These are phyloP conservation scores for Acrocephalus scirpaceus DNA, from an alignment of 2,797 vertebrate genomes.

Conservation along the genomic window DNA sequence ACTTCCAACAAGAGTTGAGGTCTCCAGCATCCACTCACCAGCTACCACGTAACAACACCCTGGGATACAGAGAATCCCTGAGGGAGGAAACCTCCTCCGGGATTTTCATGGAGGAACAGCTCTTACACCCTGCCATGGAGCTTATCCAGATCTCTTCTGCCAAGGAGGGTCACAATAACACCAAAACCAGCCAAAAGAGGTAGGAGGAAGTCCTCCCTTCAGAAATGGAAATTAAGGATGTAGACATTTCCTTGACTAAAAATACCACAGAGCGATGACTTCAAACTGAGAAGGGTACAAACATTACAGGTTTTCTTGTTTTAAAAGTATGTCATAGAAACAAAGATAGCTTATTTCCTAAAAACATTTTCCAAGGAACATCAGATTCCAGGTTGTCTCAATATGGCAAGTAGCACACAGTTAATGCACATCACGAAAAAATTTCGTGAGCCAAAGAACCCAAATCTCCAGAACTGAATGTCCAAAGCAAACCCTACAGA, in stretches of 20 bases:
- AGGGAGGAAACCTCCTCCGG: not conserved
- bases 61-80: not conserved
- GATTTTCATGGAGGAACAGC: not conserved
- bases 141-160: not conserved
- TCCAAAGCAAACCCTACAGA: not conserved
- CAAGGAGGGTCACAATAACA: not conserved
- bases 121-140: not conserved
- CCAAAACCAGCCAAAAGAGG: not conserved
- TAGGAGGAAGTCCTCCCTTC: not conserved
- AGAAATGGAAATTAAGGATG: not conserved
- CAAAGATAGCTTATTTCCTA: not conserved
- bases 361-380: not conserved
- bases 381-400: not conserved
- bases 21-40: not conserved
- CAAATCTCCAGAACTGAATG: not conserved
- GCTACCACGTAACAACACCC: not conserved
- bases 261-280: not conserved
- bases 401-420: not conserved
- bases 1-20: not conserved
- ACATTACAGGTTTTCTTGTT: not conserved
- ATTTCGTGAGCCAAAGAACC: not conserved
- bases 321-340: not conserved
- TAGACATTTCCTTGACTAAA: conserved; percentile 13
- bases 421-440: not conserved
- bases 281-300: not conserved